Conservation (phyloP, 2,113 vertebrate species). For the Alectura lathami region DNA sequence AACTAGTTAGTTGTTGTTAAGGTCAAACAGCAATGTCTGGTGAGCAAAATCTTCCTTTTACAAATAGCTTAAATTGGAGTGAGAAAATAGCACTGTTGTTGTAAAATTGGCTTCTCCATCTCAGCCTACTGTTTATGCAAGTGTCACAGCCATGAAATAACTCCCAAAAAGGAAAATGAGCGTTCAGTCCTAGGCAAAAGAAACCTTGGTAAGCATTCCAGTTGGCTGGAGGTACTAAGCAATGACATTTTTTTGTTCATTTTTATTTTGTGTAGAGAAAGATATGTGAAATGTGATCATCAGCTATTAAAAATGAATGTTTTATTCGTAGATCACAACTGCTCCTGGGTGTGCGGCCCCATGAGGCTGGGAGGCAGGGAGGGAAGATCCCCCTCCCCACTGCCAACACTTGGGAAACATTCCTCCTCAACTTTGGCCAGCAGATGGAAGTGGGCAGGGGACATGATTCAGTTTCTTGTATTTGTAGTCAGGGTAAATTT, state of each 20-base stretch:
- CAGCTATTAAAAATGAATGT: neutral
- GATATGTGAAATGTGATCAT: neutral
- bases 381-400: neutral
- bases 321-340: neutral
- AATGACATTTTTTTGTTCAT: neutral
- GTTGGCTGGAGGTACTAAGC: neutral
- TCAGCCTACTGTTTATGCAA: neutral
- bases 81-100: neutral
- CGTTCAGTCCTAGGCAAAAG: neutral
- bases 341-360: neutral
- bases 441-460: neutral
- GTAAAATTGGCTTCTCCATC: neutral
- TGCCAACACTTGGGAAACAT: neutral
- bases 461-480: accelerated
- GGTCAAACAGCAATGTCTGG: neutral
- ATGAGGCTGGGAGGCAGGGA: neutral
- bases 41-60: constrained; percentile 1
- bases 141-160: neutral
- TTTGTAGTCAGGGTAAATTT: neutral
- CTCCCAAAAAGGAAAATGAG: neutral
- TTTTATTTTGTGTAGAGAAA: neutral
- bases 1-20: neutral
- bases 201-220: neutral
- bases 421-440: neutral
- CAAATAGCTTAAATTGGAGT: neutral